A percentile compares a stretch with the other conserved stretches of the same genome.
These are phyloP conservation scores for Drosophila melanosoma DNA, from an alignment of 2,888 invertebrate species.

Conservation along the genomic window DNA sequence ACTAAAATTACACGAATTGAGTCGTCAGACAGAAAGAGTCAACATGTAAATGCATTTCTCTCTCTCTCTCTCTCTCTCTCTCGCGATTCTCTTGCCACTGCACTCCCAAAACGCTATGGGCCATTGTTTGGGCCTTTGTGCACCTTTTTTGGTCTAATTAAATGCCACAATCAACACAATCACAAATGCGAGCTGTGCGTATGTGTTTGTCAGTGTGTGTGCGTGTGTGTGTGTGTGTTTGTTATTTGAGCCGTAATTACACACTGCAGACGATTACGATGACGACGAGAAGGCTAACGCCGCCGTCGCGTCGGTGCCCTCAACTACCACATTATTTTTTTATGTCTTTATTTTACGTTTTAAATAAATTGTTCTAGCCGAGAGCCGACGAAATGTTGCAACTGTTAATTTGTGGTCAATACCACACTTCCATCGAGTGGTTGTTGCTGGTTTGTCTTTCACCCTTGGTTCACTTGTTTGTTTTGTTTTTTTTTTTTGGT, in stretches of 20 bases:
- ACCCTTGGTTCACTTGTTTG: slow-evolving; percentile 44
- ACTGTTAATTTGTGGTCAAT: slow-evolving; percentile 81
- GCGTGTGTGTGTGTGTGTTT: slow-evolving; percentile 24
- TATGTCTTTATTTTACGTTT: slow-evolving; percentile 55
- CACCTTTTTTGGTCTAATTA: slow-evolving; percentile 80
- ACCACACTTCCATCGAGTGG: slow-evolving; percentile 48
- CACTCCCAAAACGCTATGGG: slow-evolving; percentile 41
- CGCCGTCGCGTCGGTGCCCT: slow-evolving; percentile 18
- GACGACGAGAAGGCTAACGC: slow-evolving; percentile 8
- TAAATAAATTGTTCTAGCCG: slow-evolving; percentile 63
- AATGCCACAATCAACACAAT: slow-evolving; percentile 76
- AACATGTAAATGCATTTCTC: slow-evolving; percentile 66
- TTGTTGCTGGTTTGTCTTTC: slow-evolving; percentile 23
- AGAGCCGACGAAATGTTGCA: slow-evolving; percentile 63
- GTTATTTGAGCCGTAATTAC: slow-evolving; percentile 78
- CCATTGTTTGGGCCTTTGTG: slow-evolving; percentile 69
- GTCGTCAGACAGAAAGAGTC: slow-evolving; percentile 56
- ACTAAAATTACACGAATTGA: slow-evolving; percentile 75
- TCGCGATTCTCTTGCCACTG: background rate
- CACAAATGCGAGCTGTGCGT: slow-evolving; percentile 65
- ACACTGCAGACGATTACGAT: slow-evolving; percentile 64
- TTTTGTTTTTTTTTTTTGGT: slow-evolving; percentile 26
- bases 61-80: background rate
- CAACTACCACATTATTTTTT: slow-evolving; percentile 48
- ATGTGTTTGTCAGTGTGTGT: slow-evolving; percentile 12